Percentiles rank a stretch among this genome's conserved stretches.
Evolutionary conservation across 2,113 vertebrate species (phyloP).

Genomic region (Paradisaea rubra): DNA sequence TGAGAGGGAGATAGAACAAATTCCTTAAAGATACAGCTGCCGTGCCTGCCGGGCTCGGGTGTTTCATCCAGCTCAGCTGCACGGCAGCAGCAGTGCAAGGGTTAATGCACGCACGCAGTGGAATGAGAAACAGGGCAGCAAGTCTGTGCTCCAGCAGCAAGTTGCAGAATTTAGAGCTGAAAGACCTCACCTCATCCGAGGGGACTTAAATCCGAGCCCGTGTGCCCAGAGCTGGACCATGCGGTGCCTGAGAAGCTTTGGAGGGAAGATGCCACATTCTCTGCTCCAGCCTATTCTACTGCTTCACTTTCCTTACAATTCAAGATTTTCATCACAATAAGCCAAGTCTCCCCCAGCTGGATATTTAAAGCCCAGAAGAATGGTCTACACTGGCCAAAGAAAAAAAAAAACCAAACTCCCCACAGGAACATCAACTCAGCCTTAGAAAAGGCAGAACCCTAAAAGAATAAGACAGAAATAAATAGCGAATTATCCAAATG

Average conservation of each 20-base stretch:
- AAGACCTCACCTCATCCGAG: neutral
- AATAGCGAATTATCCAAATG: neutral
- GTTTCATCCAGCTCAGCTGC: neutral
- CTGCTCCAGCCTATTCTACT: neutral
- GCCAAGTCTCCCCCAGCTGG: neutral
- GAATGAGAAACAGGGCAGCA: neutral
- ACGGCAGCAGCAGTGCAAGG: neutral
- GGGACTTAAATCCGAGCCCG: neutral
- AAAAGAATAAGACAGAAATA: neutral
- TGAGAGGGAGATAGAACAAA: neutral
- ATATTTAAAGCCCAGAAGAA: neutral
- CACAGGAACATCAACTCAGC: neutral
- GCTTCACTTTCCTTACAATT: neutral
- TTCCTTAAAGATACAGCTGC: constrained; percentile 3
- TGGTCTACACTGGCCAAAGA: neutral
- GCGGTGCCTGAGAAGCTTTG: neutral
- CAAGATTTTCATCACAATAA: constrained; percentile 17
- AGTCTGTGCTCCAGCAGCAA: neutral
- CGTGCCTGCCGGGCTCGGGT: neutral
- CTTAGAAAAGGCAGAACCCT: neutral
- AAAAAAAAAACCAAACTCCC: neutral
- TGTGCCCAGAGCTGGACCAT: accelerated
- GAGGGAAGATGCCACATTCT: neutral
- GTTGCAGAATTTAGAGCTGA: neutral
- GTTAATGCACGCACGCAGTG: neutral